Evolutionary conservation across 2,797 vertebrate species (phyloP), one percentile per base, ranked within the genome.

Genomic region (Cossypha dichroa): DNA sequence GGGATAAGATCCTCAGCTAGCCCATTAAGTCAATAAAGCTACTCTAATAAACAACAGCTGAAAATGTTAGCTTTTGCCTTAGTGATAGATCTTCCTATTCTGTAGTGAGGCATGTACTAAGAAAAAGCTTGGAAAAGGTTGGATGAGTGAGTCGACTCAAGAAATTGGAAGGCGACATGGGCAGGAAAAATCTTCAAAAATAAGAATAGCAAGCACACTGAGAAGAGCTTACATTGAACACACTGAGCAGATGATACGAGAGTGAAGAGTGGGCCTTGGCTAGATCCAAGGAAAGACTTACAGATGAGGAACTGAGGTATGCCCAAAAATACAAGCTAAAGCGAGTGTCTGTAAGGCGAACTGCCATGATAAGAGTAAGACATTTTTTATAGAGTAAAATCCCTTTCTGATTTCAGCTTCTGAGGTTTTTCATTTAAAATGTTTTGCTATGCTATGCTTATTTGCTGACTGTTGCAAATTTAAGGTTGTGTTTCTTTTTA

Each of bases 121-220:
- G 92, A 94, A 95, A 95, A 93, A 81, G 49, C 82, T 94, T 94
- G 75, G 54, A 95, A 95, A 97, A 96, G 86, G 75, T 85, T 96
- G 81, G 72, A 75, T 88, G 73, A 95, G n/a, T 70, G 67, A 93
- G 56, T 77, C 14, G 21, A 92, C 76, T 95, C 46, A 56, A 93
- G 64, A 95, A 95, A 85, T 78, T 94, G 95, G 92, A 95, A 92
- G 90, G 64, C 60, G 3, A 80, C 26, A 43, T 13, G 31, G 40
- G 33, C 1, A 29, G 69, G 63, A 80, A 85, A 85, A 95, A 58
- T 63, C 5, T 59, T 74, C 60, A 85, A 91, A 95, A 90, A 78
- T 72, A 92, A 85, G 91, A 85, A 85, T 81, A 94, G 68, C 62
- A 94, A 85, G 64, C 58, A 83, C 38, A 60, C 26, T 54, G 58